A percentile compares a stretch with the other conserved stretches of the same genome.
These are phyloP conservation scores for Premnoplex brunnescens DNA, from an alignment of 2,797 vertebrate species.

Conservation along the genomic window DNA sequence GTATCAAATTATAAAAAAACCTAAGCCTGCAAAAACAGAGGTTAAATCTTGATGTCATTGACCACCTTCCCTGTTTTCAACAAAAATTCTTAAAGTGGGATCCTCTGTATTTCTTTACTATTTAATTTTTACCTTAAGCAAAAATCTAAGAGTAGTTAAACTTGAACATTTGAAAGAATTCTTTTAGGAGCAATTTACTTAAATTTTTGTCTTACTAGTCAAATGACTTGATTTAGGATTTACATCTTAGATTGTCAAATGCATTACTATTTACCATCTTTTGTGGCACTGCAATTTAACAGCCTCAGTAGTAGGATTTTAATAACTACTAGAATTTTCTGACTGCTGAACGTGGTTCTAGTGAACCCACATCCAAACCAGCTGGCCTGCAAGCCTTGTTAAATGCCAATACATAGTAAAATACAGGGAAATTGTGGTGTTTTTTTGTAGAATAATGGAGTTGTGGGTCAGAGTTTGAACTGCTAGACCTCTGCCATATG, in stretches of 20 bases:
- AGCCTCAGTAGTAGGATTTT: neutral
- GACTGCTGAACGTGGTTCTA: neutral
- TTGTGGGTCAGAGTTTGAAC: neutral
- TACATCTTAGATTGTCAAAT: neutral
- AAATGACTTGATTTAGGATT: neutral
- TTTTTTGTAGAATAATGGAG: fast-evolving
- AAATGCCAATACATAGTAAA: neutral
- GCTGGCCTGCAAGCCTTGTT: neutral
- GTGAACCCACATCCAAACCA: neutral
- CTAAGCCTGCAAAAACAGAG: neutral
- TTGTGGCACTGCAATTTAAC: neutral
- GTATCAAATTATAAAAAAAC: neutral
- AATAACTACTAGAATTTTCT: neutral
- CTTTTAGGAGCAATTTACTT: neutral
- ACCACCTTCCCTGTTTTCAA: neutral
- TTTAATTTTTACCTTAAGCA: neutral
- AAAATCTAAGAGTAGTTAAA: neutral
- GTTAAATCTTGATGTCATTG: neutral
- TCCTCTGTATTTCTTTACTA: neutral
- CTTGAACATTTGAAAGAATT: neutral
- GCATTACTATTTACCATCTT: neutral
- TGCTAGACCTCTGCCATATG: too few relatives aligned
- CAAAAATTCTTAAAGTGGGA: neutral
- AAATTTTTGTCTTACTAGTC: neutral
- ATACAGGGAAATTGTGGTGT: too few relatives aligned